Base-by-base conservation (phyloP, 2,797 vertebrate genomes). In the Sternarchorhynchus goeldii region DNA sequence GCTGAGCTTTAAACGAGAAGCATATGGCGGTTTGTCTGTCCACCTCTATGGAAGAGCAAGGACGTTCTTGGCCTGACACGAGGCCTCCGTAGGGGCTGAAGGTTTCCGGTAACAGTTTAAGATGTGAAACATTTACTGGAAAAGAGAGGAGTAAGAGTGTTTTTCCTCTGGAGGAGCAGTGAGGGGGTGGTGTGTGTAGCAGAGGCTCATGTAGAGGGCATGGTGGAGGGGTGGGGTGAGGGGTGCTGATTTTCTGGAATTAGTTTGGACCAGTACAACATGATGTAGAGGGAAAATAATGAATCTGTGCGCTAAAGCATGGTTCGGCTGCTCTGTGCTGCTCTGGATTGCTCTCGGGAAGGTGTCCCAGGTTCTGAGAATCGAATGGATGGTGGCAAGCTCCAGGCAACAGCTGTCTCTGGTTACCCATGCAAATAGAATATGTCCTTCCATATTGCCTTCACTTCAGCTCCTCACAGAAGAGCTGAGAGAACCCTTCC, bases 21-120 rank as follows among this genome's bases (percentile, higher is more conserved):
- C 69, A 58, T 18, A 16, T 34, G 59, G 63, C 29, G 39, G 57
- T 66, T 64, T 56, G 65, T 76, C 80, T 76, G 31, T 70, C 69
- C 55, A 45, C 66, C 17, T 17, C 39, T 39, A 32, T 1, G 12
- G 60, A 29, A 63, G 57, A 71, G 7, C 71, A 45, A 16, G 59
- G 72, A 70, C 50, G 41, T 65, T 50, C 57, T 70, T 69, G 41
- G 25, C 66, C n/a, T 6, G 65, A 77, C n/a, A 60, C 72, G 14
- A 50, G 62, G 39, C 41, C 70, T 45, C 55, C 14, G 12, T 14
- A 45, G 63, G 34, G 57, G 58, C 56, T 14, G 29, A 62, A 50
- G 4, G 69, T 75, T 80, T 21, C 32, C 59, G 74, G 60, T 70
- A 70, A 79, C 62, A 17, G 39, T 55, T 57, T 63, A 32, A 50